These are phyloP conservation scores for Hephaestus fuliginosus DNA, from an alignment of 2,797 vertebrate species.

Conservation along the genomic window DNA sequence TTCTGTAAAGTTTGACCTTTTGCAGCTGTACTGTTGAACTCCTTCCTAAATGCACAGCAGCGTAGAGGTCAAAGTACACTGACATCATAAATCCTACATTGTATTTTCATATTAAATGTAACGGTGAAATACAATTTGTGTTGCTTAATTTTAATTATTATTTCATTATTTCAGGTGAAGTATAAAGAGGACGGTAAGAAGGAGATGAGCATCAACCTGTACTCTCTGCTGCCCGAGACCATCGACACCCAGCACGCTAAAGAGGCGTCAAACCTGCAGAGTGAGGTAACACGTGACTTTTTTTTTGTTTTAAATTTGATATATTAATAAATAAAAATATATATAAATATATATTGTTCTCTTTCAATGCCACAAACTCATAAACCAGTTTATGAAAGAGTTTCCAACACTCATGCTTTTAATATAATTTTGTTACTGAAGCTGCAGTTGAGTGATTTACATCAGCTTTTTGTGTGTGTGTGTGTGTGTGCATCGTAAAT, in stretches of 20 bases:
- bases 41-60: no score
- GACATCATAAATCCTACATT: no score
- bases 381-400: no score
- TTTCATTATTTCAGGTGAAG: slow-evolving; percentile 82
- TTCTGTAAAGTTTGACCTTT: no score
- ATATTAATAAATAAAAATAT: not conserved
- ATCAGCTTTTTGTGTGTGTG: not conserved
- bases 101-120: not conserved
- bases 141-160: no score
- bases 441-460: not conserved
- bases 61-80: no score
- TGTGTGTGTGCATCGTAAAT: no score
- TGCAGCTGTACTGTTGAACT: no score
- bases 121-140: not conserved
- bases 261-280: slow-evolving; percentile 68
- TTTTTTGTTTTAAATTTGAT: not conserved
- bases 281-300: slow-evolving; percentile 61
- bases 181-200: slow-evolving; percentile 89
- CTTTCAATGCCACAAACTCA: not conserved
- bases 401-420: not conserved
- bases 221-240: slow-evolving; percentile 76
- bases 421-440: not conserved
- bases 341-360: no score
- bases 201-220: slow-evolving; percentile 74
- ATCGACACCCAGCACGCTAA: slow-evolving; percentile 71